Base-by-base conservation (phyloP, 2,888 invertebrate species). In the Drosophila atroscutellata region DNA sequence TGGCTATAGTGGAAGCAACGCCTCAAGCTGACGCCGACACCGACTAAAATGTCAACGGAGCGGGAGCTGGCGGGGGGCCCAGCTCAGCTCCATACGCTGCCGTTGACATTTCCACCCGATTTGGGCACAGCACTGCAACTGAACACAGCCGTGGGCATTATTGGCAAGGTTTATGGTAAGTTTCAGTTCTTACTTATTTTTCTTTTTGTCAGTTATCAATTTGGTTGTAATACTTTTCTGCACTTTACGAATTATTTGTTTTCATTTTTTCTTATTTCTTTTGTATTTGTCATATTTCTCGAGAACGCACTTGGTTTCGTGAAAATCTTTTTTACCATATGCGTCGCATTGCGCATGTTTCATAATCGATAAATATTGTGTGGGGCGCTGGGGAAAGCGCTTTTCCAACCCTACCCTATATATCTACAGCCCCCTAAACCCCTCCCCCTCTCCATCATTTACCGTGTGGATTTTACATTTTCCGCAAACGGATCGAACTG, bases 401-500 rank as follows among this genome's bases (percentile, higher is more conserved):
- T 83, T 77, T 88, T 79, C 85, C 82, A 75, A 77, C 67, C 75
- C 76, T 75, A 76, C 67, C 75, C 76, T 70, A 72, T 60, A 11
- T 20, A 30, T 28, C 49, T 32, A 50, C 42, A 36, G 24, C 36
- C 50, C 50, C 45, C 28, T 39, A 15, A 4, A 20, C 39, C 26
- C 49, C 28, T 24, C n/a, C 36, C 45, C 28, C 9, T 9, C 3
- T 28, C 50, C 7, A 54, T 80, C 64, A 75, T 89, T 90, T 91
- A 94, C 94, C 94, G 94, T 72, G 94, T 94, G 55, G 94, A 94
- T 72, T 93, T 94, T 66, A 95, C 95, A 93, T 96, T 95, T 84
- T 95, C 94, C 83, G 95, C 94, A 92, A 98, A 98, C 6, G 98
- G 98, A 93, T 98, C 98, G 91, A 98, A 97, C 93, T 95, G 95